Evolutionary conservation across 2,797 vertebrate species (phyloP).

Genomic region (Enteromius thamalakanensis): DNA sequence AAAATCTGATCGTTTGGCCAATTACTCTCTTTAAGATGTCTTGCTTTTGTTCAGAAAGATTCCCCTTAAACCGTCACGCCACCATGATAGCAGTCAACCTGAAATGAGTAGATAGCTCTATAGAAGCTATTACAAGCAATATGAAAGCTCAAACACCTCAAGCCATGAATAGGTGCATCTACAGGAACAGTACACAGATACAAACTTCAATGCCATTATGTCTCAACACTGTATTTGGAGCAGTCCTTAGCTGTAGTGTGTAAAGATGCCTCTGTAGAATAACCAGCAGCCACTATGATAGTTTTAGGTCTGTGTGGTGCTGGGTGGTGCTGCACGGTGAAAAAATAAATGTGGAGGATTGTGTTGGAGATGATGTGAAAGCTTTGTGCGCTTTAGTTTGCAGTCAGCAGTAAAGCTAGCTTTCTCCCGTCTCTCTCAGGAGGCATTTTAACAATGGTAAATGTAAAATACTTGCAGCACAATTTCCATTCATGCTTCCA

Average conservation of each 20-base stretch:
- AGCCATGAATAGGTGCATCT: neutral
- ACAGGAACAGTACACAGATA: neutral
- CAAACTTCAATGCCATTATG: neutral
- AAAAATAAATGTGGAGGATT: conserved; percentile 37
- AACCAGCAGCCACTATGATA: neutral
- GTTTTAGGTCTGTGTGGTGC: neutral
- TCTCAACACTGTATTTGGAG: neutral
- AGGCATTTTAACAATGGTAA: conserved; percentile 48
- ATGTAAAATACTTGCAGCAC: conserved; percentile 42
- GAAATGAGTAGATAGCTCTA: neutral
- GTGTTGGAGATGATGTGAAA: conserved; percentile 49
- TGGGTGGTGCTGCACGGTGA: conserved; percentile 25
- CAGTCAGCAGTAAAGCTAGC: conserved; percentile 46
- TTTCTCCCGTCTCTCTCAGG: conserved; percentile 29
- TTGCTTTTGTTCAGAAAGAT: neutral
- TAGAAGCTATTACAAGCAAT: neutral
- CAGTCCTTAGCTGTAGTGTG: neutral
- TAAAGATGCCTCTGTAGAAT: neutral
- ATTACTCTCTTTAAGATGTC: neutral
- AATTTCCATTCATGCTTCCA: conserved; percentile 82
- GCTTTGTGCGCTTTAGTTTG: conserved; percentile 47
- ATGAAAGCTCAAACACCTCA: neutral
- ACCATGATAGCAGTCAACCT: neutral
- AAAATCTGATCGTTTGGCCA: neutral
- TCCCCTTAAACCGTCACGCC: neutral